A percentile compares a stretch with the other conserved stretches of the same genome.
Conservation (phyloP, 1,140 invertebrate genomes). For the Heliconius hewitsoni region DNA sequence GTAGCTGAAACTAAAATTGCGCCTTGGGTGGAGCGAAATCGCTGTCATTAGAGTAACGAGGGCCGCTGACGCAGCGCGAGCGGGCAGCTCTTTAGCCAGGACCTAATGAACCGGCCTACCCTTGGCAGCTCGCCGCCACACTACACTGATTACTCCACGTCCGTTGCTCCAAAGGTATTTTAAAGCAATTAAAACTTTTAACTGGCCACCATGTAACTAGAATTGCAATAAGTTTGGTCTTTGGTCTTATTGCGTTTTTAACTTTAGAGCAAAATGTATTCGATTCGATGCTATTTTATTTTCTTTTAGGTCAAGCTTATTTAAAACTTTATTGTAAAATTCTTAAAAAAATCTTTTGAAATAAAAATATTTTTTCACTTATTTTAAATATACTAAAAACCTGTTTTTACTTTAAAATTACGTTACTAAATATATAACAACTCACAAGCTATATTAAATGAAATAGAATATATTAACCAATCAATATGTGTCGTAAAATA, state of each 20-base stretch:
- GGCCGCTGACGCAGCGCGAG: constrained; percentile 60
- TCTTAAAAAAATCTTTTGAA: too few species aligned
- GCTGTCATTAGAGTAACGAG: constrained; percentile 77
- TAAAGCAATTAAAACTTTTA: constrained; percentile 36
- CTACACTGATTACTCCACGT: constrained; percentile 42
- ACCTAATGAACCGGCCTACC: constrained; percentile 68
- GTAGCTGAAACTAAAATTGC: constrained; percentile 63
- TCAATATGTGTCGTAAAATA: constrained; percentile 32
- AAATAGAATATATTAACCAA: constrained; percentile 8
- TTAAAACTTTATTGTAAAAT: too few species aligned
- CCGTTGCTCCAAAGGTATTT: constrained; percentile 36
- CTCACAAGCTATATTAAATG: neutral
- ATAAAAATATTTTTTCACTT: too few species aligned
- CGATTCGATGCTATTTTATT: neutral
- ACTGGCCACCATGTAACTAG: neutral
- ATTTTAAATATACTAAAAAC: too few species aligned
- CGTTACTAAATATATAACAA: neutral
- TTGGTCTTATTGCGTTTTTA: neutral
- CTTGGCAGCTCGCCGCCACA: constrained; percentile 52
- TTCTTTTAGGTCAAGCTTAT: too few species aligned
- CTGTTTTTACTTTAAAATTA: too few species aligned
- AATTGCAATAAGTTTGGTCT: neutral
- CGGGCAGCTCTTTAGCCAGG: constrained; percentile 58
- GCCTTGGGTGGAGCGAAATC: constrained; percentile 68
- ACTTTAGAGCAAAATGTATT: neutral